Conservation (phyloP, 2,113 vertebrate genomes). For the Strix uralensis region DNA sequence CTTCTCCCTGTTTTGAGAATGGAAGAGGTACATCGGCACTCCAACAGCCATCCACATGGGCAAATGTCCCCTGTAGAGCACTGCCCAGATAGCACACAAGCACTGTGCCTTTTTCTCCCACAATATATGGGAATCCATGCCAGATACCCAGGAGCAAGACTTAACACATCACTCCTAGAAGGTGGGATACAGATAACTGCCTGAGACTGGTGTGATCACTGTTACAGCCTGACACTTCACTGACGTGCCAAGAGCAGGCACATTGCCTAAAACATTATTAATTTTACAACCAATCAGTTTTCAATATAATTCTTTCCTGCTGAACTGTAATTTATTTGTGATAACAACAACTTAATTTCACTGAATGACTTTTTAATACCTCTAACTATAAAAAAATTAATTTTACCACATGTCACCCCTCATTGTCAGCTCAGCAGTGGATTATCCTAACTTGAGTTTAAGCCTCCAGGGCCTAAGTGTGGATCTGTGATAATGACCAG, state of each 20-base stretch:
- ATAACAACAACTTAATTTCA: background rate
- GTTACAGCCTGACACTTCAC: background rate
- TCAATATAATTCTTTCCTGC: background rate
- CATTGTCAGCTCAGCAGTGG: constrained; percentile 10
- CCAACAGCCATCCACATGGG: background rate
- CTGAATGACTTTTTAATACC: constrained; percentile 31
- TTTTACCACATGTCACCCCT: background rate
- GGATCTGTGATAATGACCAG: constrained; percentile 1
- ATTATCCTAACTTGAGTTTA: background rate
- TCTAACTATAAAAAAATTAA: background rate
- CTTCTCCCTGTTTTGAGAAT: background rate
- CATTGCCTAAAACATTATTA: background rate
- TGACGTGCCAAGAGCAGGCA: background rate
- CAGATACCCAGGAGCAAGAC: background rate
- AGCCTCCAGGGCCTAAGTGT: background rate
- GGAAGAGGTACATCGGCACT: rapidly evolving
- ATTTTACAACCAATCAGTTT: constrained; percentile 34
- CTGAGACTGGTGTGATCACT: background rate
- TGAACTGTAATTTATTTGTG: constrained; percentile 36
- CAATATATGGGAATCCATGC: background rate
- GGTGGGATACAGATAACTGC: background rate
- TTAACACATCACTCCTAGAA: background rate
- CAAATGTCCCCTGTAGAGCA: background rate
- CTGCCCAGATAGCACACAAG: background rate
- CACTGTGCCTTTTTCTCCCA: background rate